Percentiles rank a stretch among this genome's conserved stretches.
Evolutionary conservation across 2,113 vertebrate genomes (phyloP).

Genomic region (Corapipo altera): DNA sequence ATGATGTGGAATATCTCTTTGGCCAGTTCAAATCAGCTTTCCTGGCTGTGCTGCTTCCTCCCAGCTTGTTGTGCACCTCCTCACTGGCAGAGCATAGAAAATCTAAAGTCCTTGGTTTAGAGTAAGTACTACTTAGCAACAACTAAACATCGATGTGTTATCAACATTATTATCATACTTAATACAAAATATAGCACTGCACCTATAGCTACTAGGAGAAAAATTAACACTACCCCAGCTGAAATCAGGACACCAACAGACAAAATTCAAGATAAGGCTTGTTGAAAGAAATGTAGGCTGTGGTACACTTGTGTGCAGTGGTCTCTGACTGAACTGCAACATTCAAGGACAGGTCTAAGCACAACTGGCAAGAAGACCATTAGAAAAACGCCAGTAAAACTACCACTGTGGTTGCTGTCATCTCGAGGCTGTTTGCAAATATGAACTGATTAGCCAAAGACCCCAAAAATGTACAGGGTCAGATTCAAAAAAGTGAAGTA

Average conservation of each 20-base stretch:
- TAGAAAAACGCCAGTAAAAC: neutral
- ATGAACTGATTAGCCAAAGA: neutral
- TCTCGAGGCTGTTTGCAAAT: neutral
- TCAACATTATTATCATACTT: neutral
- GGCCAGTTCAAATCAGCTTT: neutral
- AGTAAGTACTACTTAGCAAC: neutral
- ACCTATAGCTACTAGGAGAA: neutral
- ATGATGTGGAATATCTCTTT: neutral
- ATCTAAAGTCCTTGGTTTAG: neutral
- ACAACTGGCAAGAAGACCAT: neutral
- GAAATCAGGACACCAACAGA: neutral
- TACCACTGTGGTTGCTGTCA: neutral
- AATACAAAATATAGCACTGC: neutral
- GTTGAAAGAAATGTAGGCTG: neutral
- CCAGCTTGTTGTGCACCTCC: neutral
- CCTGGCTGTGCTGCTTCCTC: neutral
- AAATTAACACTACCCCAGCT: neutral
- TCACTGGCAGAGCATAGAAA: neutral
- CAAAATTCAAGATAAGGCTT: neutral
- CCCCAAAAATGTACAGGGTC: neutral
- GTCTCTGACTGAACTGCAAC: neutral
- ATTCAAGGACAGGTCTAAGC: neutral
- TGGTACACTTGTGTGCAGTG: neutral
- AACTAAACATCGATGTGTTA: neutral
- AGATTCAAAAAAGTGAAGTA: neutral